Base-by-base conservation (phyloP, 2,113 vertebrate species). In the Catharus bicknelli region DNA sequence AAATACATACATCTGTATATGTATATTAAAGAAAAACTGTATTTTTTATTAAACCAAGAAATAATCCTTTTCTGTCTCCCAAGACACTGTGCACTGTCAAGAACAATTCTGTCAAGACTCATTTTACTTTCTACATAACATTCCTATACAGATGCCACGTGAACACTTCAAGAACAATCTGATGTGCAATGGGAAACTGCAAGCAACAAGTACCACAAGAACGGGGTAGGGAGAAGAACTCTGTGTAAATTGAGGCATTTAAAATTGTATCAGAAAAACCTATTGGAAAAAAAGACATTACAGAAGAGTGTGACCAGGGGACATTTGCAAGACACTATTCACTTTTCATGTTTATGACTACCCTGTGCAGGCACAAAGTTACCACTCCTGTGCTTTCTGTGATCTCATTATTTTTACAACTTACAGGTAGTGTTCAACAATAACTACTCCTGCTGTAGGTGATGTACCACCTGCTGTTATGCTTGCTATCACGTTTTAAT, bases 1-100 rank as follows among this genome's bases (percentile, higher is more conserved):
- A 25, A 25, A 58, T 3, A n/a, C 38, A 64, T 1, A 12, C 23
- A 36, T 20, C 8, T 50, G 14, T 8, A 10, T 20, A 32, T 9
- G 5, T 18, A 34, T 36, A 50, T 26, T 67, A n/a, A n/a, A n/a
- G 38, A n/a, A 81, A 73, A 58, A 0, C 0, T 1, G 0, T 30
- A 25, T 32, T 36, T 94, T 85, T 64, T 43, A 20, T 69, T 81
- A 30, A 57, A 83, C 36, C 3, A n/a, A 80, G 9, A 68, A 67
- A 69, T 47, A 50, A 51, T 50, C 2, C 15, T 78, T 69, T 84
- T 34, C 27, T 73, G 18, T 62, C 38, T 74, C 32, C 38, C 32
- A 47, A 45, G 42, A 64, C 66, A 69, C 7, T 42, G 30, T 1
- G 1, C 16, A 12, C 12, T 54, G 62, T 47, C 32, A 67, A 32